Base-by-base conservation (phyloP, 30 jellyfish, hydroid and myxozoan genomes). In the Sanderia malayensis region DNA sequence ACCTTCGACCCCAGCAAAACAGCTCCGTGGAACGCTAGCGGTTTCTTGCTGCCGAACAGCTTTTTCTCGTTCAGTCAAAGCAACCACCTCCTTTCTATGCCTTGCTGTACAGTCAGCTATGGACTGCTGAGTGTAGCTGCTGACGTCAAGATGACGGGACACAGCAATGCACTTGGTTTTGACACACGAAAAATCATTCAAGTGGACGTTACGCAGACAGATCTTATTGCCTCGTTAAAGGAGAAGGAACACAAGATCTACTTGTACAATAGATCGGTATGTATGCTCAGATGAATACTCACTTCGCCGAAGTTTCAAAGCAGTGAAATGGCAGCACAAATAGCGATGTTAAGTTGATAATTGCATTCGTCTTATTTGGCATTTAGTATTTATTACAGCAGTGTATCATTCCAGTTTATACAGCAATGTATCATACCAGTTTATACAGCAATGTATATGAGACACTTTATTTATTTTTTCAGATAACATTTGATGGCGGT, bases 211-310 rank as follows among this genome's bases (percentile, higher is more conserved):
- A 74, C 23, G 26, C 62, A 74, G 29, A 74, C 86, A 31, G 77
- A 74, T n/a, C 31, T 74, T 6, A 70, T 76, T 7, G 72, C 87
- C 28, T 18, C 28, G 0, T n/a, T 76, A 19, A 70, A 76, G 55
- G 65, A 32, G n/a, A 24, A 65, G 10, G 45, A 26, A 17, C 49
- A 9, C 44, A 46, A 73, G 49, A 67, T 76, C 25, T 76, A 41
- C 62, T 73, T 73, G 1, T 76, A 18, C 23, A 62, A 76, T 46
- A 61, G 79, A 2, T 61, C 44, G 87, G 87, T 76, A 30, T 22
- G 71, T 26, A 17, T 9, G 23, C n/a, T n/a, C n/a, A n/a, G n/a
- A n/a, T n/a, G n/a, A n/a, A n/a, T n/a, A n/a, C n/a, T n/a, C n/a
- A n/a, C n/a, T n/a, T n/a, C n/a, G n/a, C n/a, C n/a, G n/a, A n/a